Evolutionary conservation across 2,888 invertebrate genomes (phyloP), one percentile per base, ranked within the genome.

Genomic region (Lycaena phlaeas): DNA sequence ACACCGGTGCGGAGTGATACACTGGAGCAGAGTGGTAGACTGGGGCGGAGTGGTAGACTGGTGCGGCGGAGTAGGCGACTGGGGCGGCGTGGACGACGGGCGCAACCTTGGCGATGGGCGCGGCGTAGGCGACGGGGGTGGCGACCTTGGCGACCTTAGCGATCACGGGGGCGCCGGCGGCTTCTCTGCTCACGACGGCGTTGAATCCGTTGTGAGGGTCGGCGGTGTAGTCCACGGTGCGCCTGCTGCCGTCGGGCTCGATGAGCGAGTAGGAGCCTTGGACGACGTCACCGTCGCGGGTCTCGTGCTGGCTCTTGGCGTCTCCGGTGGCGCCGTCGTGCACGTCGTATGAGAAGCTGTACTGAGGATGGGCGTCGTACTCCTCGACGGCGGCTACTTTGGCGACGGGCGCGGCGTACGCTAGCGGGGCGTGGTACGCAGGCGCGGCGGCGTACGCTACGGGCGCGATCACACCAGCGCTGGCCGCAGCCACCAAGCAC

Each of bases 151-250:
- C 44, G 7, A 45, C 41, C 27, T 53, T 49, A n/a, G 53, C 49
- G 34, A 50, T 72, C 46, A 72, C 54, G 36, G 71, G 62, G 42
- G 84, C 38, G 45, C 51, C 44, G 27, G 50, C 41, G 38, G 54
- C 56, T 50, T 10, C 10, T 43, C 44, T 44, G 45, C 43, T 48
- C 48, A 60, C 59, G 25, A 58, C 48, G 5, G 58, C 58, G 53
- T 60, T 58, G 53, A 57, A 87, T 1, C 87, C 87, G 30, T 76
- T 71, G 27, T 76, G 58, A 11, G 85, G 78, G 54, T 87, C 85
- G 29, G 87, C 86, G 52, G 74, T 77, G 56, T 87, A 87, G 42
- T 87, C 86, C 1, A 87, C 87, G 4, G 72, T 82, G 50, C 87
- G 78, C 46, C 71, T 67, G 2, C 85, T 56, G 2, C 87, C 87